Conservation (phyloP, 2,888 invertebrate species). For the Dimorphilus gyrociliatus region DNA sequence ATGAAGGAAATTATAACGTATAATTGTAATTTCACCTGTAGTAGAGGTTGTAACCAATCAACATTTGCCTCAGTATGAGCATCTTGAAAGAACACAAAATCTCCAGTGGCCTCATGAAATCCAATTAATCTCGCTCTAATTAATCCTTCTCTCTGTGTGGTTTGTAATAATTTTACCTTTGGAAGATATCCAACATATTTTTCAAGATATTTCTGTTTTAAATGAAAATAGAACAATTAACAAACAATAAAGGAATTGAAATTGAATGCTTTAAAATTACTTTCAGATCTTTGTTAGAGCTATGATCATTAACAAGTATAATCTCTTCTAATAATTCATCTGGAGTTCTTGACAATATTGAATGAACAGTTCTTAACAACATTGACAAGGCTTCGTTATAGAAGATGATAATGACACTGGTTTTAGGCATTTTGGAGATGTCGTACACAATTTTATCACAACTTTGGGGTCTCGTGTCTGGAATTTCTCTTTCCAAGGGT, state of each 20-base stretch:
- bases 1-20: too few species aligned
- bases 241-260: too few species aligned
- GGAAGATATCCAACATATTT: too few species aligned
- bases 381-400: slow-evolving; percentile 25
- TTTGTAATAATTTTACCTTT: slow-evolving; percentile 9
- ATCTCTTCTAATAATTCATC: slow-evolving; percentile 12
- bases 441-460: slow-evolving; percentile 7
- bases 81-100: slow-evolving; percentile 12
- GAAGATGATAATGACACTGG: slow-evolving; percentile 14
- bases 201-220: too few species aligned
- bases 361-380: slow-evolving; percentile 23
- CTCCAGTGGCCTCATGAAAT: slow-evolving; percentile 11
- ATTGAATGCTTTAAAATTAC: slow-evolving; percentile 11
- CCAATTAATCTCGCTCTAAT: slow-evolving; percentile 15
- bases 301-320: slow-evolving; percentile 11
- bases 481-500: slow-evolving; percentile 11
- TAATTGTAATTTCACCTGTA: too few species aligned
- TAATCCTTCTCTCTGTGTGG: slow-evolving; percentile 13
- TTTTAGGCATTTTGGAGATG: slow-evolving; percentile 8
- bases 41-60: slow-evolving; percentile 13
- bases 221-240: too few species aligned
- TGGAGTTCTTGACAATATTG: slow-evolving; percentile 12
- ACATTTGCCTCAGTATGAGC: slow-evolving; percentile 14
- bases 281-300: slow-evolving; percentile 11
- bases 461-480: slow-evolving; percentile 9